Base-by-base conservation (phyloP, 1,140 invertebrate species). In the Monochamus saltuarius region DNA sequence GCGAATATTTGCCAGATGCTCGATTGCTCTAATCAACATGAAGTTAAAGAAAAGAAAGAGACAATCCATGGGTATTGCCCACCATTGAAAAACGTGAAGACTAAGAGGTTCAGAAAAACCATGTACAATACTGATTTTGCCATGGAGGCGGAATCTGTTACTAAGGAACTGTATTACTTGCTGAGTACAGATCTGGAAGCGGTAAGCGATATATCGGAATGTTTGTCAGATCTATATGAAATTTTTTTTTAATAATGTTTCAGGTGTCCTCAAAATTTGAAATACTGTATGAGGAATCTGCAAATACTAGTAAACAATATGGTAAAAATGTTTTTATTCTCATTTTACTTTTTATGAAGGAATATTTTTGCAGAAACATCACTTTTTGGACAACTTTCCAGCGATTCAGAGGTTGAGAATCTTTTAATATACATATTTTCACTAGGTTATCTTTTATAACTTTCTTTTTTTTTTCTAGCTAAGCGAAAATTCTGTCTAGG, bases 11-110 rank as follows among this genome's bases (percentile, higher is more conserved):
- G 55, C 45, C 64, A 73, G 35, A 70, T 76, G 43, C 61, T 75
- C 34, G 60, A 66, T 40, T 70, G 69, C 50, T 43, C 46, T 43
- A 47, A 61, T 42, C 37, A 62, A 35, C 55, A 60, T 13, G 19
- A 51, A 4, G 37, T 52, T 9, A 46, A 56, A 40, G 34, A 64
- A 4, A 66, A 61, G 37, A 45, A 54, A 53, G 58, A 57, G n/a
- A 57, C 34, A 13, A 14, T 39, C 8, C 71, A 74, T 54, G 75
- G 75, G 11, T 51, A 73, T 11, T 66, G 68, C 0, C 62, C 66
- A 9, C 73, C 75, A 19, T 54, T 75, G 36, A 76, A 76, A 46
- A 76, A 76, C 38, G 67, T 72, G 1, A 69, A 65, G 17, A 68
- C 59, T 11, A 61, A 59, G 43, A 61, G 73, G 40, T 76, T 76